Evolutionary conservation across 2,113 vertebrate genomes (phyloP).

Genomic region (Fulmarus glacialis): DNA sequence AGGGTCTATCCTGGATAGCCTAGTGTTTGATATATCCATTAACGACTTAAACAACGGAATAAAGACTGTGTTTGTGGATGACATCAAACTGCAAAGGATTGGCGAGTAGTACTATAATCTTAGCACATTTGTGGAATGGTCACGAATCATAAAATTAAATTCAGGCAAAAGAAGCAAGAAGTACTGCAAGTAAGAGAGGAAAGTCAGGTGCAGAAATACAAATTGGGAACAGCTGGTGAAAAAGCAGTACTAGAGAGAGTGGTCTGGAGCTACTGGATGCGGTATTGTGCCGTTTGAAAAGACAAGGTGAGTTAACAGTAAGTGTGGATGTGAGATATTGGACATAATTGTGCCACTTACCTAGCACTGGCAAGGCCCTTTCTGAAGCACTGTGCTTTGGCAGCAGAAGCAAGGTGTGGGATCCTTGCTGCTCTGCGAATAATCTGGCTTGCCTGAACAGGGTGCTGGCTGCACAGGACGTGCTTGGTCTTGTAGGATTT

Average conservation of each 20-base stretch:
- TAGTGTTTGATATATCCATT: not conserved
- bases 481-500: not conserved
- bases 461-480: not conserved
- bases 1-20: not conserved
- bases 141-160: not conserved
- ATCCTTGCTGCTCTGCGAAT: not conserved
- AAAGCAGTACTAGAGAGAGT: not conserved
- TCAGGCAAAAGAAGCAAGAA: accelerated
- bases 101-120: not conserved
- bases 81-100: not conserved
- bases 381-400: not conserved
- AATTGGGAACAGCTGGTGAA: not conserved
- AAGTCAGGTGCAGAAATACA: not conserved
- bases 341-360: not conserved
- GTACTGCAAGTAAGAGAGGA: not conserved
- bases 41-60: not conserved
- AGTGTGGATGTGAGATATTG: not conserved
- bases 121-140: not conserved
- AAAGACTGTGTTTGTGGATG: not conserved
- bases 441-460: not conserved
- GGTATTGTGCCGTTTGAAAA: not conserved
- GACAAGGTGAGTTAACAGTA: not conserved
- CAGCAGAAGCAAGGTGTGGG: not conserved
- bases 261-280: not conserved
- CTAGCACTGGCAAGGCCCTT: not conserved